Base-by-base conservation (phyloP, 2,888 invertebrate species). In the Synergus gifuensis region DNA sequence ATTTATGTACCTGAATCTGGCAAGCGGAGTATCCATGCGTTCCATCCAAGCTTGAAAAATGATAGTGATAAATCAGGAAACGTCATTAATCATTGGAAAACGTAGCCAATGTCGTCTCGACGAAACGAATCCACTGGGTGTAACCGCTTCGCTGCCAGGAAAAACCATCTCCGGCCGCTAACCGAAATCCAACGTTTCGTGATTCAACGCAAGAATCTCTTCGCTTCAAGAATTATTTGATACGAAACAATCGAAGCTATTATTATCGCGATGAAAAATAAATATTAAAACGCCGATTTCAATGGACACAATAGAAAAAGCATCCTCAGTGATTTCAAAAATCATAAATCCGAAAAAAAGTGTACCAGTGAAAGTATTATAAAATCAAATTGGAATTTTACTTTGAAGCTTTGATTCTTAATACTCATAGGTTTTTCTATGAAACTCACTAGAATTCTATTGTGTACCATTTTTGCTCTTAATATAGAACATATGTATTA, bases 11-110 rank as follows among this genome's bases (percentile, higher is more conserved):
- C 77, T 73, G 49, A 58, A 78, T 82, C 81, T 81, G 83, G 62
- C 22, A 78, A 40, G 82, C 82, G 85, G 85, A 84, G 84, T 89
- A 90, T 89, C 89, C 88, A 81, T 85, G 84, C 79, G 83, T 88
- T 85, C 85, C 86, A 90, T 90, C 90, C 89, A 73, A 88, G 86
- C 88, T 87, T 90, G 89, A 90, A 90, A 90, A 90, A 90, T 89
- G 89, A 90, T 86, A 85, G 88, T 83, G 83, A 88, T 90, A 86
- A 86, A 90, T 90, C 89, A 89, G 79, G 78, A 79, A 76, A 79
- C 77, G 58, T 88, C 87, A 89, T 90, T 90, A 90, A 90, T 90
- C 90, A 90, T 88, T 81, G 82, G 54, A 49, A 73, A 73, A 54
- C n/a, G 36, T 54, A 73, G 83, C 83, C 84, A 83, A 79, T 81